Percentiles rank a stretch among this genome's conserved stretches.
These are phyloP conservation scores for Gortyna flavago DNA, from an alignment of 2,888 invertebrate genomes.

Conservation along the genomic window DNA sequence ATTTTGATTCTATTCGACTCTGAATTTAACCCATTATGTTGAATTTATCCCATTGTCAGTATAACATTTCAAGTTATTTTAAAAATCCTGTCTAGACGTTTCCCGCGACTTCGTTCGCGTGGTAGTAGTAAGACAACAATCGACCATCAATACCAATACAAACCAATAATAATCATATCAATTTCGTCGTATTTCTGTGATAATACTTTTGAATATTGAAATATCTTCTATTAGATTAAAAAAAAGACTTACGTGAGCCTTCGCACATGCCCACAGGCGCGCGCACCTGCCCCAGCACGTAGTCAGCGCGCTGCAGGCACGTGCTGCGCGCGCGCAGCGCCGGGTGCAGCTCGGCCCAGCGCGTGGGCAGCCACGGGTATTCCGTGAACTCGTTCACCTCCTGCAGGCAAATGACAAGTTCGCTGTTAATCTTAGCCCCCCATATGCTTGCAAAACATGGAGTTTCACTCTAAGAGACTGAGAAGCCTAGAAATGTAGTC, in stretches of 20 bases:
- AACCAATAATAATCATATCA: no score
- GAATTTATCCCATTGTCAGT: no score
- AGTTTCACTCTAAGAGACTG: background rate
- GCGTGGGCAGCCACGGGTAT: conserved; percentile 74
- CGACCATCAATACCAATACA: no score
- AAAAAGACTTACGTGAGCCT: background rate
- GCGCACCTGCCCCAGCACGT: conserved; percentile 54
- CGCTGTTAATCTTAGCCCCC: background rate
- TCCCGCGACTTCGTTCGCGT: no score
- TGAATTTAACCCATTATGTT: background rate
- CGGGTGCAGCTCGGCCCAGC: conserved; percentile 74
- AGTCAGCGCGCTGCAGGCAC: conserved; percentile 70
- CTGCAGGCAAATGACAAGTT: conserved; percentile 63
- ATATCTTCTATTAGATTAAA: background rate
- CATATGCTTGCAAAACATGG: background rate
- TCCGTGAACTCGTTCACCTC: conserved; percentile 77
- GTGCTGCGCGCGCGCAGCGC: conserved; percentile 71
- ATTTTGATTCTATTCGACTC: no score
- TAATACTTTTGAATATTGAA: background rate
- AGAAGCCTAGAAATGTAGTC: background rate
- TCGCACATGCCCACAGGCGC: background rate
- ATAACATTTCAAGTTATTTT: no score
- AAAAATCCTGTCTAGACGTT: no score
- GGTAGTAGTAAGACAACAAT: no score
- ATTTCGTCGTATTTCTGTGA: no score